Conservation (phyloP, 2,797 vertebrate genomes). For the Xenops minutus region DNA sequence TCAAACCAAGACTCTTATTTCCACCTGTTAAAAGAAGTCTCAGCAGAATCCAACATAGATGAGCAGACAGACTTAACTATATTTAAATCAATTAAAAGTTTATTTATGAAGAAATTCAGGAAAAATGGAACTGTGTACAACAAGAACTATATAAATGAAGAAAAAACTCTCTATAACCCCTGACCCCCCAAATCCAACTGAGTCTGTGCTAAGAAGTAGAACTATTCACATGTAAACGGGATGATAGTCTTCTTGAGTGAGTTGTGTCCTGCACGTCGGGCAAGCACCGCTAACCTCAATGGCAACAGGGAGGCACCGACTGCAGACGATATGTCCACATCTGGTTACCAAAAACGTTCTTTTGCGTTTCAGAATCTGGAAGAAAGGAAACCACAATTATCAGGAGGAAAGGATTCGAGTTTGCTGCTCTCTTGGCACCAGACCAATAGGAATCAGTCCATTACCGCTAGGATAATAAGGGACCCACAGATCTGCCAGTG, state of each 20-base stretch:
- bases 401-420: neutral
- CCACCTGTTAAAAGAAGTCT: neutral
- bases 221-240: neutral
- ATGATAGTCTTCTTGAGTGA: rapidly evolving
- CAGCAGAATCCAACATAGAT: neutral
- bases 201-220: neutral
- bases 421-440: neutral
- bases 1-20: neutral
- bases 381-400: neutral
- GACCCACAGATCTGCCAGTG: neutral
- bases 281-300: neutral
- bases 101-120: neutral
- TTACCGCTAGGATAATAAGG: neutral
- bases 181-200: neutral
- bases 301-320: neutral
- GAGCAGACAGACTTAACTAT: neutral
- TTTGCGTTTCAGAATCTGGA: neutral
- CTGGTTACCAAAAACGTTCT: neutral
- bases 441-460: neutral
- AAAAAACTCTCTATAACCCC: neutral
- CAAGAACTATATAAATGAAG: neutral
- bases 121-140: neutral
- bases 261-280: neutral
- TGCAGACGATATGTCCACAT: neutral
- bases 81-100: neutral